Percentiles rank a stretch among this genome's conserved stretches.
Evolutionary conservation across 1,140 invertebrate species (phyloP).

Genomic region (Bombus waltoni): DNA sequence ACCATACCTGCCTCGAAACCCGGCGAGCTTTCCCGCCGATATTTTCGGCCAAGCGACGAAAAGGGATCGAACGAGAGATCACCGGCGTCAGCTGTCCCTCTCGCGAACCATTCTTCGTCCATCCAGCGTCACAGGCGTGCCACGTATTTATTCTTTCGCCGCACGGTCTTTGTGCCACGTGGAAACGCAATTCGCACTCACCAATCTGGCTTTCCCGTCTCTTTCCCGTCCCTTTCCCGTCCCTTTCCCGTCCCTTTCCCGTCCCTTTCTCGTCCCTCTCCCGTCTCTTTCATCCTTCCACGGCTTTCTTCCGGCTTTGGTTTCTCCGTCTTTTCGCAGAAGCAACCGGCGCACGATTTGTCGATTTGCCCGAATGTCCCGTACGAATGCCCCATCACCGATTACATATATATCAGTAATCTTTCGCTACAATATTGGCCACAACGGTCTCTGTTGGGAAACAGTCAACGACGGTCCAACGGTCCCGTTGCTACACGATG

Average conservation of each 20-base stretch:
- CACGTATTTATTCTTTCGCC: conserved; percentile 37
- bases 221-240: no score
- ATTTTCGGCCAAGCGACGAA: background rate
- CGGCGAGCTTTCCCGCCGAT: background rate
- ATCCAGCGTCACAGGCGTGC: background rate
- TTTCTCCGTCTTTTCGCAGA: no score
- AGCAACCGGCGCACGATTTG: no score
- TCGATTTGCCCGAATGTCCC: no score
- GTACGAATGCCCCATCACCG: no score
- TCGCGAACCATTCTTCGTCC: conserved; percentile 14
- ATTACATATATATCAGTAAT: no score
- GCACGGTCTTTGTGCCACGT: background rate
- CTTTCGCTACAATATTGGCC: no score
- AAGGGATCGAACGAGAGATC: conserved; percentile 24
- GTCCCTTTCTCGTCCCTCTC: no score
- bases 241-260: no score
- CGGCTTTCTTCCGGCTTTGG: rapidly evolving
- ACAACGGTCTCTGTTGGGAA: no score
- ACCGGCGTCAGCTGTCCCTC: conserved; percentile 37
- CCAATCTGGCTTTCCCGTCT: background rate
- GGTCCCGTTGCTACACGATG: no score
- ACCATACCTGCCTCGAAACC: conserved; percentile 36
- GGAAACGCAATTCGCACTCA: background rate
- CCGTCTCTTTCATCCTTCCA: rapidly evolving
- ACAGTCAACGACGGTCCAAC: no score